Conservation (phyloP, 1,140 invertebrate species). For the Drosophila suzukii region DNA sequence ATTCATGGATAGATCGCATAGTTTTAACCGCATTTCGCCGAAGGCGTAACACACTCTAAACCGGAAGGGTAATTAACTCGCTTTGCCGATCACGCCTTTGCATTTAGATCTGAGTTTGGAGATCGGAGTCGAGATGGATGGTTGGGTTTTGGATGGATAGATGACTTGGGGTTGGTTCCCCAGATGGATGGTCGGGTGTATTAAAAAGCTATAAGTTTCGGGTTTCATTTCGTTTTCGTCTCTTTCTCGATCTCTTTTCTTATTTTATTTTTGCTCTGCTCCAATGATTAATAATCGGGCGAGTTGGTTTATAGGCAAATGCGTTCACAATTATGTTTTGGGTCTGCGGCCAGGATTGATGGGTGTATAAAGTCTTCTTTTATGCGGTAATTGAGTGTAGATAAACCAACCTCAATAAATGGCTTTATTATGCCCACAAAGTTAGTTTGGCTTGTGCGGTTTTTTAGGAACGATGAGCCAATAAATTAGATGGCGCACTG, state of each 20-base stretch:
- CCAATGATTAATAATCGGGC: constrained; percentile 73
- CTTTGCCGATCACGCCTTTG: constrained; percentile 83
- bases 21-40: constrained; percentile 82
- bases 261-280: constrained; percentile 26
- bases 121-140: constrained; percentile 19
- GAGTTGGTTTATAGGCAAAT: constrained; percentile 65
- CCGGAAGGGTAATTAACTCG: constrained; percentile 84
- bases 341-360: constrained; percentile 67
- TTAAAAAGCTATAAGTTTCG: constrained; percentile 79
- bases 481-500: neutral
- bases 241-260: constrained; percentile 13
- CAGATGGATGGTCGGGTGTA: constrained; percentile 51
- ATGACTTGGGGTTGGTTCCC: constrained; percentile 20
- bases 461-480: constrained; percentile 4
- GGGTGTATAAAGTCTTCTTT: constrained; percentile 81
- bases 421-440: constrained; percentile 67
- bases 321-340: constrained; percentile 68
- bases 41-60: constrained; percentile 83
- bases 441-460: constrained; percentile 36
- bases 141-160: constrained; percentile 31
- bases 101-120: constrained; percentile 58
- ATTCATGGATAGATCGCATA: constrained; percentile 63
- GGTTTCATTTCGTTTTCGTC: constrained; percentile 38
- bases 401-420: constrained; percentile 62
- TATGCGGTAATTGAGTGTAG: constrained; percentile 71